These are phyloP conservation scores for Lepeophtheirus nordmannii DNA, from an alignment of 2,888 invertebrate species.

Conservation along the genomic window DNA sequence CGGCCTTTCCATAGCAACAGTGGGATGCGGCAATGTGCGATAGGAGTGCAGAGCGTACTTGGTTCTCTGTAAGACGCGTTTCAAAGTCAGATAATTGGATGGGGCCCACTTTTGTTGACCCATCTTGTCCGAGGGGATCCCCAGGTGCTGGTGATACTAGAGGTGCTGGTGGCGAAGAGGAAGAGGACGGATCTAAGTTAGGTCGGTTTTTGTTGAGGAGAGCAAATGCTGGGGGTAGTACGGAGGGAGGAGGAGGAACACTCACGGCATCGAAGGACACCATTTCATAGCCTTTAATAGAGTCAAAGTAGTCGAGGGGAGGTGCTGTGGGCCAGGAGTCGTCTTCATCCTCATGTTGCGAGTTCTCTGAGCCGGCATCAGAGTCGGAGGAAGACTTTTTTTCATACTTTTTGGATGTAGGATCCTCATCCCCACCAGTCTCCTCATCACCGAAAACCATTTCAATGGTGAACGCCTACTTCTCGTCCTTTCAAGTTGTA, in stretches of 20 bases:
- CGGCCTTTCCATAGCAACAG: constrained; percentile 40
- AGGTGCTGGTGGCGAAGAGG: neutral
- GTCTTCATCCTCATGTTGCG: neutral
- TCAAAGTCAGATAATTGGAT: constrained; percentile 18
- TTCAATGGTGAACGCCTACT: neutral
- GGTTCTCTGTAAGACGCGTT: constrained; percentile 32
- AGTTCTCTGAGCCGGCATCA: neutral
- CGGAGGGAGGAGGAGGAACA: constrained; percentile 30
- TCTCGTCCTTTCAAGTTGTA: neutral
- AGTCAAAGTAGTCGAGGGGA: constrained; percentile 37
- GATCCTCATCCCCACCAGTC: neutral
- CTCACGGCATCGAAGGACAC: constrained; percentile 37
- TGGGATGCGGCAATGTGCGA: constrained; percentile 35
- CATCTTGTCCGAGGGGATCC: constrained; percentile 27
- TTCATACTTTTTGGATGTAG: neutral
- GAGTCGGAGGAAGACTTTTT: neutral
- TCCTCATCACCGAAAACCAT: neutral
- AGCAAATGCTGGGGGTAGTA: neutral
- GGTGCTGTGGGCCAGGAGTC: constrained; percentile 34
- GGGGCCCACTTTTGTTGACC: constrained; percentile 28
- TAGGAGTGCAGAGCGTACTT: constrained; percentile 37
- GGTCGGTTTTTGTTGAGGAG: too few relatives aligned
- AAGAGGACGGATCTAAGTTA: too few relatives aligned
- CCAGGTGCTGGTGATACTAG: constrained; percentile 28
- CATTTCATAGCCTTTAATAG: constrained; percentile 37